Base-by-base conservation (phyloP, 2,888 invertebrate species). In the Dolichopus griseipennis region DNA sequence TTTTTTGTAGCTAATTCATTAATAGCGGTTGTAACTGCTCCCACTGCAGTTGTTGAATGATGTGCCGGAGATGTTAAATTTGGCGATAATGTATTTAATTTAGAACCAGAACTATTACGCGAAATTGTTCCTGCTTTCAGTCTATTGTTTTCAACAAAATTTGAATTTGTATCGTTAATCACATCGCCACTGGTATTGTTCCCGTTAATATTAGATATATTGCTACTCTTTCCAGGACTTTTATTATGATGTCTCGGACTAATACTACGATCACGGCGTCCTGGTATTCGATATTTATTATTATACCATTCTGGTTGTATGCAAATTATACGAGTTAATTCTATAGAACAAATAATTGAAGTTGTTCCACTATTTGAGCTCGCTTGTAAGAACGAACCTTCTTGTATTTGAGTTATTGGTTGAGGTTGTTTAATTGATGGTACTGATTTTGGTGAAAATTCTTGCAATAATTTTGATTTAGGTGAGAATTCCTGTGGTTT, bases 281-380 rank as follows among this genome's bases (percentile, higher is more conserved):
- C 41, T 67, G 65, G 18, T 63, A 66, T 37, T 70, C n/a, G 15
- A 52, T 52, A 52, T 52, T 52, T 52, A 15, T 78, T 78, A 22
- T 75, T 72, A 66, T 75, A 75, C 78, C 78, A 78, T 67, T 78
- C 78, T 12, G 75, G 72, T n/a, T 75, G 75, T 65, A 79, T 73
- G 12, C 76, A 76, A 18, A 73, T 71, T 70, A 81, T 71, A 33
- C 79, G 78, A 21, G 75, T 75, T 65, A 81, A 72, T 69, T 80
- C 79, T 37, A 81, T 80, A 72, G 76, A 77, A 72, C 81, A 81
- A 65, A 80, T 77, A 21, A 80, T 68, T 22, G 79, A 75, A 34
- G 68, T 67, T 43, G 66, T 68, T 65, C 70, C 68, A 66, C 67
- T 67, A 61, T 66, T 66, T 65, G 68, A 68, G 74, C 75, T 22